A percentile compares a stretch with the other conserved stretches of the same genome.
These are phyloP conservation scores for Automeris io DNA, from an alignment of 2,888 invertebrate genomes.

Conservation along the genomic window DNA sequence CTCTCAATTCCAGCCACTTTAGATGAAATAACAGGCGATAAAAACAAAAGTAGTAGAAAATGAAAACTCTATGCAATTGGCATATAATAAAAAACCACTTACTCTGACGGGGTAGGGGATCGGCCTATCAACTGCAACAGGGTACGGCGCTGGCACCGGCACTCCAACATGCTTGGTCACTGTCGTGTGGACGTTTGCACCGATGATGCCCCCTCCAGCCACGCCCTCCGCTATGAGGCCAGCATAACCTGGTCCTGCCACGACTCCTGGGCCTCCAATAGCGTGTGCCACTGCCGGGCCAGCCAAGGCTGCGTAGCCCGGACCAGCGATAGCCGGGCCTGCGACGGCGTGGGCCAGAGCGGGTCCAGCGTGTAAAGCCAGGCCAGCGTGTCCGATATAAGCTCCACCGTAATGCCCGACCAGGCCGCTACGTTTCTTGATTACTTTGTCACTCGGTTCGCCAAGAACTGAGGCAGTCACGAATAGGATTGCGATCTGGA, in stretches of 20 bases:
- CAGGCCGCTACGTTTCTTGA: slow-evolving; percentile 63
- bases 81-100: slow-evolving; percentile 14
- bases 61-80: no score
- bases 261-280: slow-evolving; percentile 1
- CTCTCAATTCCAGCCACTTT: no score
- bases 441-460: slow-evolving; percentile 62
- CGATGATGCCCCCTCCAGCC: slow-evolving; percentile 40
- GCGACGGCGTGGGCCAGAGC: slow-evolving; percentile 19
- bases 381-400: slow-evolving; percentile 26
- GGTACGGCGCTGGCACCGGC: slow-evolving; percentile 67
- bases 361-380: slow-evolving; percentile 7
- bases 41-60: no score
- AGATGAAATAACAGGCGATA: no score
- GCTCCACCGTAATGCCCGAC: slow-evolving; percentile 49
- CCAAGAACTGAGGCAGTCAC: slow-evolving; percentile 55
- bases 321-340: slow-evolving; percentile 13
- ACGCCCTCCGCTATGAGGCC: slow-evolving; percentile 12
- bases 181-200: slow-evolving; percentile 68
- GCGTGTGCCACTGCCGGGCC: slow-evolving; percentile 17
- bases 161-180: slow-evolving; percentile 70
- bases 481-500: slow-evolving; percentile 53
- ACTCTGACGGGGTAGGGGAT: slow-evolving; percentile 66
- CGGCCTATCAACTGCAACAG: slow-evolving; percentile 66
- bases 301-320: slow-evolving; percentile 9
- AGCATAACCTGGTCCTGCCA: slow-evolving; percentile 11